A percentile compares a stretch with the other conserved stretches of the same genome.
These are phyloP conservation scores for Bombus cullumanus DNA, from an alignment of 1,140 invertebrate genomes.

Conservation along the genomic window DNA sequence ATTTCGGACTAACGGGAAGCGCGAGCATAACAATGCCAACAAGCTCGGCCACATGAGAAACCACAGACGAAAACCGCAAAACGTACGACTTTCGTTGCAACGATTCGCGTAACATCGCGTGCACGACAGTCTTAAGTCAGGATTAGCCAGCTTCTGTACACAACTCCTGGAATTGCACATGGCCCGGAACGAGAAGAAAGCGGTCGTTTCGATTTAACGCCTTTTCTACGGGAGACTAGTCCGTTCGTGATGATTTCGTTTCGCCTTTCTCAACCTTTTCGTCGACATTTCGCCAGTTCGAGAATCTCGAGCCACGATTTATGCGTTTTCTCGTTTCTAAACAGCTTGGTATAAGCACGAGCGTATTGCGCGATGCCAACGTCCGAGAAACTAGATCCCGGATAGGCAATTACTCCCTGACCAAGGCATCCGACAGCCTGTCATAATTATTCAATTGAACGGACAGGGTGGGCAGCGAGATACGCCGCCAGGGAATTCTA, in stretches of 20 bases:
- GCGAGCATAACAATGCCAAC: conserved; percentile 4
- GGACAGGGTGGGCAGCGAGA: not conserved
- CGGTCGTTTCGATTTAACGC: not conserved
- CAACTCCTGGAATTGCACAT: conserved; percentile 19
- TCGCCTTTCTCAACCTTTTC: not conserved
- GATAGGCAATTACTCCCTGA: conserved; percentile 42
- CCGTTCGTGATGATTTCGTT: conserved; percentile 21
- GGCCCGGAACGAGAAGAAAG: conserved; percentile 11
- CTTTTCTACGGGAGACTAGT: not conserved
- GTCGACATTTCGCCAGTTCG: no score
- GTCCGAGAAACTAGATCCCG: conserved; percentile 18
- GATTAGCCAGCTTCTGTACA: conserved; percentile 14
- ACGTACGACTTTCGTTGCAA: conserved; percentile 54
- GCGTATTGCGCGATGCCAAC: not conserved
- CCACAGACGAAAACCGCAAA: conserved; percentile 49
- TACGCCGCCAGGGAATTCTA: conserved; percentile 23
- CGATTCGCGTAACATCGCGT: conserved; percentile 71
- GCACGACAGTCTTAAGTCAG: conserved; percentile 57
- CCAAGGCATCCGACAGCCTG: conserved; percentile 18
- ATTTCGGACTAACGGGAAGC: conserved; percentile 3
- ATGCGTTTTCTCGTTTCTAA: not conserved
- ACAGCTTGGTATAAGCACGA: not conserved
- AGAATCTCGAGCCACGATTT: not conserved
- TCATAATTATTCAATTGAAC: conserved; percentile 53
- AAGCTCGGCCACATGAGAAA: conserved; percentile 34